Base-by-base conservation (phyloP, 1,140 invertebrate genomes). In the Penaeus chinensis region DNA sequence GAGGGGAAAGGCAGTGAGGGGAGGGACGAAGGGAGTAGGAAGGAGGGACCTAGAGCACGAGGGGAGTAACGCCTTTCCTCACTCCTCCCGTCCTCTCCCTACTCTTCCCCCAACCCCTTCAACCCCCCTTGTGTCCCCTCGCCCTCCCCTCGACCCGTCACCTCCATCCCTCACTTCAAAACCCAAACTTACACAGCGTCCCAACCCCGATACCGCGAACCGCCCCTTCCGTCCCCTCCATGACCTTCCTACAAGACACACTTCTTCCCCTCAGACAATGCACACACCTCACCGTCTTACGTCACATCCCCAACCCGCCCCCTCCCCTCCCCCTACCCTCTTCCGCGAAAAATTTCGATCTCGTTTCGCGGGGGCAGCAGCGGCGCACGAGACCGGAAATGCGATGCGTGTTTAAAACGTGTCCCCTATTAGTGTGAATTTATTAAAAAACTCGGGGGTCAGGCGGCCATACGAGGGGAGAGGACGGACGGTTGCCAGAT, bases 381-480 rank as follows among this genome's bases (percentile, higher is more conserved):
- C 5, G 60, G 22, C 60, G 19, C n/a, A 8, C 4, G n/a, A 60
- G 60, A 18, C 78, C 54, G 78, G 78, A 80, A 63, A 80, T 63
- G 78, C 22, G 78, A 80, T 54, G 78, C 78, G 78, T 80, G 78
- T 80, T 80, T 80, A 80, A 80, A 80, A 80, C 78, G 78, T 80
- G 78, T 61, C 78, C 54, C 78, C 78, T 61, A 80, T 80, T 80
- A 80, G 78, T 80, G 78, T 80, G 54, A 80, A 80, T 80, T 61
- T 80, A 80, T 80, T 80, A 61, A 80, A 80, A 80, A 80, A 80
- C 47, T 18, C 10, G 24, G 42, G 71, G 42, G 71, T 19, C 71
- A 19, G 71, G 27, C n/a, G 27, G 71, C 71, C 24, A 32, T 2
- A 32, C n/a, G 71, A 19, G 27, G 71, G 27, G 16, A 74, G 19